Conservation (phyloP, 2,888 invertebrate species). For the Noctua comes region DNA sequence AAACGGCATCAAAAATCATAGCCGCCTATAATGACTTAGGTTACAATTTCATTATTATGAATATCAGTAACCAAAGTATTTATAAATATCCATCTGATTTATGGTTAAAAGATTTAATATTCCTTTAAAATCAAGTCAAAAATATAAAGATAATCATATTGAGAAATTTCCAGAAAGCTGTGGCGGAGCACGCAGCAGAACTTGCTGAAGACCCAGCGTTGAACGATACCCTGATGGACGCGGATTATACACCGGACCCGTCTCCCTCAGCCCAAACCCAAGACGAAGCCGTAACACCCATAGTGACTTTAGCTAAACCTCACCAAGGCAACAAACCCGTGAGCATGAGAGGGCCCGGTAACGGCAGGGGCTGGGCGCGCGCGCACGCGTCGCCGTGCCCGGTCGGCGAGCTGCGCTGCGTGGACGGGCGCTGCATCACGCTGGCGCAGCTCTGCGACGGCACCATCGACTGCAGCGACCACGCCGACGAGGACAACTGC, state of each 20-base stretch:
- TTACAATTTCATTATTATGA: neutral
- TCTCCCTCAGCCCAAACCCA: neutral
- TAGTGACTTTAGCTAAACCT: conserved; percentile 11
- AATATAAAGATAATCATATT: conserved; percentile 3
- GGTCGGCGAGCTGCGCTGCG: conserved; percentile 90
- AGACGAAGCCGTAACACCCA: neutral
- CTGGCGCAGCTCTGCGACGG: conserved; percentile 91
- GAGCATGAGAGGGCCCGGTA: too few relatives aligned
- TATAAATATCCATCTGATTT: neutral
- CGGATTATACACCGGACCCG: conserved; percentile 53
- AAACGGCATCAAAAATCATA: too few relatives aligned
- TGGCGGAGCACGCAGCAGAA: conserved; percentile 64
- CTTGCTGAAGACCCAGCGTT: conserved; percentile 54
- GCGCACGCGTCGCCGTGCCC: conserved; percentile 88
- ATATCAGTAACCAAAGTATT: neutral
- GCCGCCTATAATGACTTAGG: too few relatives aligned
- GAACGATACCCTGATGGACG: conserved; percentile 55
- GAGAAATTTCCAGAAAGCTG: conserved; percentile 75
- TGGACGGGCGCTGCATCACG: conserved; percentile 92
- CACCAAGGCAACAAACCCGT: neutral
- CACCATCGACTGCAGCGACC: conserved; percentile 91
- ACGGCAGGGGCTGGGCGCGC: conserved; percentile 62
- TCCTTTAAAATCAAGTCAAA: neutral
- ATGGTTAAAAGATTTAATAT: neutral
- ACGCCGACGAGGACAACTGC: conserved; percentile 92